Evolutionary conservation across 2,888 invertebrate species (phyloP).

Genomic region (Lycophotia porphyrea): DNA sequence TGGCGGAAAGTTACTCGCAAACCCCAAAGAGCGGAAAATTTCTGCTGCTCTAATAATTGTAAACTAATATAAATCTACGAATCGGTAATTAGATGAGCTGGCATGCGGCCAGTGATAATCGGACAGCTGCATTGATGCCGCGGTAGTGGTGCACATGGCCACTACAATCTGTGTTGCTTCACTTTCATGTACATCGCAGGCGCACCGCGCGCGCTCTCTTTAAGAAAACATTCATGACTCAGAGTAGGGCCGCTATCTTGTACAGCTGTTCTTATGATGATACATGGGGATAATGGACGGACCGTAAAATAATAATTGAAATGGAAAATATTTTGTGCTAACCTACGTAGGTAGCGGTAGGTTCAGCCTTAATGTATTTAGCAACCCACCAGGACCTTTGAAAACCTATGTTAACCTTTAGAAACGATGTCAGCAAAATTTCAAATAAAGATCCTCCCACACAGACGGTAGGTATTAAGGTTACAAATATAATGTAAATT

Average conservation of each 20-base stretch:
- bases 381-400: slow-evolving; percentile 30
- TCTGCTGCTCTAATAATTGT: slow-evolving; percentile 27
- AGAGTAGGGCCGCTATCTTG: slow-evolving; percentile 66
- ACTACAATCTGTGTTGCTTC: slow-evolving; percentile 71
- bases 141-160: slow-evolving; percentile 80
- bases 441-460: slow-evolving; percentile 38
- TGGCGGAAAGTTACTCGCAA: slow-evolving; percentile 27
- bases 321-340: slow-evolving; percentile 31
- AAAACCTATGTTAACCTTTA: slow-evolving; percentile 50
- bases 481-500: slow-evolving; percentile 13
- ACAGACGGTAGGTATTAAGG: slow-evolving; percentile 10
- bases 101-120: slow-evolving; percentile 76
- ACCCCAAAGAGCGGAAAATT: slow-evolving; percentile 23
- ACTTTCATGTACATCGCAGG: slow-evolving; percentile 67
- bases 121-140: slow-evolving; percentile 71
- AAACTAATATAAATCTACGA: slow-evolving; percentile 40
- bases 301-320: slow-evolving; percentile 37
- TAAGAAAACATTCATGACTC: slow-evolving; percentile 72
- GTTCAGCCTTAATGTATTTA: slow-evolving; percentile 31
- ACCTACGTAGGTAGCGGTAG: slow-evolving; percentile 22
- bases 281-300: slow-evolving; percentile 54
- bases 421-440: slow-evolving; percentile 28
- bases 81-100: slow-evolving; percentile 67
- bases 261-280: slow-evolving; percentile 55
- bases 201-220: slow-evolving; percentile 68